Conservation (phyloP, 2,797 vertebrate species). For the Cyclura pinguis region DNA sequence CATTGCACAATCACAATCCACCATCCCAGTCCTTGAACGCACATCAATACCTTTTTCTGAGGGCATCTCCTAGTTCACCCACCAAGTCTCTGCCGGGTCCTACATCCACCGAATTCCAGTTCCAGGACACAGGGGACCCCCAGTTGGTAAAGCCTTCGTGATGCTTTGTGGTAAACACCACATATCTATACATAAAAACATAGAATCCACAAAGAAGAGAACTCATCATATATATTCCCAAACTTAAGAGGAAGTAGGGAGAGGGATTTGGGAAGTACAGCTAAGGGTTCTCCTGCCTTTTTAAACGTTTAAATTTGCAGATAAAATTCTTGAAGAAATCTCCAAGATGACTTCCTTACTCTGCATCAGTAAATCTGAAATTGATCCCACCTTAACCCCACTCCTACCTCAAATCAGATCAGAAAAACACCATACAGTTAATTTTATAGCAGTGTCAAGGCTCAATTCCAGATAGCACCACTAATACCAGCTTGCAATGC, state of each 20-base stretch:
- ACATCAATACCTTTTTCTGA: conserved; percentile 85
- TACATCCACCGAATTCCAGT: conserved; percentile 93
- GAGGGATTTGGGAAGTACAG: background rate
- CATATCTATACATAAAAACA: conserved; percentile 82
- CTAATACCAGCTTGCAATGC: too few species aligned
- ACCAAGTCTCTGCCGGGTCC: conserved; percentile 93
- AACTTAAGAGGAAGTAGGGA: background rate
- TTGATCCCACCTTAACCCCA: too few species aligned
- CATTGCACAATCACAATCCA: too few species aligned
- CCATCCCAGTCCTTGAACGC: background rate
- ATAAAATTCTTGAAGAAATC: background rate
- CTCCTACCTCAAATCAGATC: background rate
- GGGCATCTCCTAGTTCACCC: conserved; percentile 87
- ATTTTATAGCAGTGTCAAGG: too few species aligned
- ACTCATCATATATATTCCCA: rapidly evolving
- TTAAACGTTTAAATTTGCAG: background rate
- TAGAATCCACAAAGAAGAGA: background rate
- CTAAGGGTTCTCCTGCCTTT: background rate
- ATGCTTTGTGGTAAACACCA: conserved; percentile 94
- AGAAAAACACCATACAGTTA: too few species aligned
- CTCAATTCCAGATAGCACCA: too few species aligned
- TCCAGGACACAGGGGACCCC: conserved; percentile 91
- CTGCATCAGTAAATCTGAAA: background rate
- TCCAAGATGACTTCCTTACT: background rate
- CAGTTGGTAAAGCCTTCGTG: conserved; percentile 98